A percentile compares a stretch with the other conserved stretches of the same genome.
Evolutionary conservation across 1,140 invertebrate species (phyloP).

Genomic region (Ceratina calcarata): DNA sequence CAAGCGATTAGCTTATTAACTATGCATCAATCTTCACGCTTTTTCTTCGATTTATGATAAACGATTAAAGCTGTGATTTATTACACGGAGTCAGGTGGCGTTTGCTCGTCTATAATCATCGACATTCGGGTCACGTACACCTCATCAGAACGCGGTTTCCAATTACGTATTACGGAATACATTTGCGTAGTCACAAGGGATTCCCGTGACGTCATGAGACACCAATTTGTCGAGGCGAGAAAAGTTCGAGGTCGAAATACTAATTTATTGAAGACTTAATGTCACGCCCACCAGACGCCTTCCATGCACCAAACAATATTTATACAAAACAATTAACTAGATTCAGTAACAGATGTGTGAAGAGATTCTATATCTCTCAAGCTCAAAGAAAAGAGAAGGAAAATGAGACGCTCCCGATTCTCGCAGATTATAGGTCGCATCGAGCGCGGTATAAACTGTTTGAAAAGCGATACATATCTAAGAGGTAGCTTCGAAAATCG

Average conservation of each 20-base stretch:
- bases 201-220: constrained; percentile 23
- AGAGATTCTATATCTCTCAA: too few species aligned
- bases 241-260: neutral
- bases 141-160: constrained; percentile 23
- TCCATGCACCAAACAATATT: too few species aligned
- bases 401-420: too few species aligned
- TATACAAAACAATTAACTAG: too few species aligned
- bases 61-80: neutral
- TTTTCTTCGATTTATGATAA: neutral
- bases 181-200: neutral
- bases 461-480: neutral
- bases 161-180: constrained; percentile 21
- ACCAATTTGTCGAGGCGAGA: constrained; percentile 2
- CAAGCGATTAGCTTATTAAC: too few species aligned
- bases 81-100: neutral
- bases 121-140: constrained; percentile 11
- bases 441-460: neutral
- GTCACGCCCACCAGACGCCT: constrained; percentile 16
- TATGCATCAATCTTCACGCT: neutral
- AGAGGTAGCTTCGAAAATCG: neutral
- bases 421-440: neutral
- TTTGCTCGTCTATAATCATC: constrained; percentile 6
- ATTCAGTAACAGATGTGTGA: too few species aligned
- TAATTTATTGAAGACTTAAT: neutral
- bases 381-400: too few species aligned